phyloP scores from a whole-genome alignment of 2,888 invertebrate genomes.

The Cantharis rustica region DNA sequence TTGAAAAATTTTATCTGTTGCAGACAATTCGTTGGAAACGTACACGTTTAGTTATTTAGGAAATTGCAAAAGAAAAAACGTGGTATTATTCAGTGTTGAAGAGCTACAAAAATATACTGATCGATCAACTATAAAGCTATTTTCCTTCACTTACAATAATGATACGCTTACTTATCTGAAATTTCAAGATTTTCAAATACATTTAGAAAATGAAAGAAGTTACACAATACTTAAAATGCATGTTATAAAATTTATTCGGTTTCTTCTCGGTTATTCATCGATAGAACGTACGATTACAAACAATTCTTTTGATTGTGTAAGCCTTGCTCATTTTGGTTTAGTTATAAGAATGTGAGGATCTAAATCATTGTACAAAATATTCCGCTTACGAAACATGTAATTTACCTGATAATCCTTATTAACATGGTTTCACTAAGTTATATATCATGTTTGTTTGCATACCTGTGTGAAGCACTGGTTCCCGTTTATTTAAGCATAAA shows the following conservation, averaged over 20 bases:
- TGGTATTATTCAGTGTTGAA: neutral
- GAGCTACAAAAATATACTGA: neutral
- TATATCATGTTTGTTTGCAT: constrained; percentile 19
- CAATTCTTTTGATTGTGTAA: neutral
- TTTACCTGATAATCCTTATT: constrained; percentile 23
- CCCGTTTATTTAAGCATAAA: constrained; percentile 5
- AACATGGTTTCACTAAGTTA: constrained; percentile 22
- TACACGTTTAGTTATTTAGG: neutral
- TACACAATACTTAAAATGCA: neutral
- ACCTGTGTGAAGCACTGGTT: constrained; percentile 3
- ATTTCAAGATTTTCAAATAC: neutral
- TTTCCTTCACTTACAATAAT: neutral
- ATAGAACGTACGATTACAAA: neutral
- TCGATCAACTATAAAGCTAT: neutral
- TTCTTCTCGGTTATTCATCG: neutral
- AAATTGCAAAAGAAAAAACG: neutral
- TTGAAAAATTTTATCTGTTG: neutral
- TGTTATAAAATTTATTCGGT: neutral
- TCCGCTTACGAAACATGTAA: constrained; percentile 15
- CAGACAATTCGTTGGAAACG: neutral
- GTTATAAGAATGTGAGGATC: constrained; percentile 9
- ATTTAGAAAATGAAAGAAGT: neutral
- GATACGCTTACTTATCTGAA: neutral
- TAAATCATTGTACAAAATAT: constrained; percentile 11
- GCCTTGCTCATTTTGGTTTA: neutral